These are phyloP conservation scores for Epizoanthus stellaris DNA, from an alignment of 92 coral and sea anemone genomes.

Conservation along the genomic window DNA sequence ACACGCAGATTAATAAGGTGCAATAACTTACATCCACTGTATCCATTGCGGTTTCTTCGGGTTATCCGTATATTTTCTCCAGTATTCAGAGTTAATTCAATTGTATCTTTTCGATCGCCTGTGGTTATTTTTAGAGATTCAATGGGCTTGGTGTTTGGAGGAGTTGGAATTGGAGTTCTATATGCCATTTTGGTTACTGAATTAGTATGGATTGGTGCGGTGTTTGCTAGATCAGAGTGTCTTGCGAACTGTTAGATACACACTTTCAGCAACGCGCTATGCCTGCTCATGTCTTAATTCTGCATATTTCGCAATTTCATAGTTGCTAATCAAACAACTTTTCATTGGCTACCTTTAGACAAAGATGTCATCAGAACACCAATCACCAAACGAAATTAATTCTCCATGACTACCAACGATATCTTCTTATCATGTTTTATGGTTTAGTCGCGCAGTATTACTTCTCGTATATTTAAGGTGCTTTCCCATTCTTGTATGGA, in stretches of 20 bases:
- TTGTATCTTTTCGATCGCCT: background rate
- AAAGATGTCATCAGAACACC: too few relatives aligned
- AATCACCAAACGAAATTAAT: too few relatives aligned
- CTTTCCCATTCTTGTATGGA: too few relatives aligned
- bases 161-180: background rate
- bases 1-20: background rate
- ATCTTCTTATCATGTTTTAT: too few relatives aligned
- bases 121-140: background rate
- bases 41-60: background rate
- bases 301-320: too few relatives aligned
- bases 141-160: background rate
- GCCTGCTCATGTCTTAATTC: background rate
- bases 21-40: background rate
- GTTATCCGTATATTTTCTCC: constrained; percentile 4
- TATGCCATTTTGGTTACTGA: background rate
- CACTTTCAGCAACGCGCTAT: background rate
- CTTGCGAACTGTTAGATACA: background rate
- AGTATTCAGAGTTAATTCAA: background rate
- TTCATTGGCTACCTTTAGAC: too few relatives aligned
- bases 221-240: background rate
- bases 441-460: too few relatives aligned
- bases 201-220: background rate
- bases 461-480: too few relatives aligned
- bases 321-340: too few relatives aligned
- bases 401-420: too few relatives aligned